Base-by-base conservation (phyloP, 2,113 vertebrate species). In the Dicerorhinus sumatrensis region DNA sequence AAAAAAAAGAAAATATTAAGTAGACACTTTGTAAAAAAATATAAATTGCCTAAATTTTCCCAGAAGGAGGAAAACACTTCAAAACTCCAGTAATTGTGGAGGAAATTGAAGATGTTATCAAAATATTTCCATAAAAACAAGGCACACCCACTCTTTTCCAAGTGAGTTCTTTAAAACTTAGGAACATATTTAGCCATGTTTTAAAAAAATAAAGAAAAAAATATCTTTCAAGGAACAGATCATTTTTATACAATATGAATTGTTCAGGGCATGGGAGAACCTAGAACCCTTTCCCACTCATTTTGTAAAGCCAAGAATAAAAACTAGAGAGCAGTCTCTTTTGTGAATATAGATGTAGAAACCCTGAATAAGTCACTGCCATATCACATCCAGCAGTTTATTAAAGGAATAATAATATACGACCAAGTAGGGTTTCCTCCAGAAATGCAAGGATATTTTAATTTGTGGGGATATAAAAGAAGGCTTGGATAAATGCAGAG, bases 71-170 rank as follows among this genome's bases (percentile, higher is more conserved):
- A 65, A 16, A 81, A 73, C 63, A 70, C 25, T 85, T 96, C 14
- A 72, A 69, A 77, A 56, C 62, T 70, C 25, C 20, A 31, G 0
- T 77, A 82, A 89, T 65, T 84, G 16, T 56, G 6, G 62, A 95
- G 79, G 54, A 93, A 86, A 86, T 46, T 86, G 79, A 31, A 83
- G 76, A 94, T 90, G 39, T 80, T 73, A 60, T 29, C 48, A 93
- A 85, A 89, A 80, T 67, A 91, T 27, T 89, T 97, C 29, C 72
- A 86, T 85, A 69, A 81, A 81, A 92, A 95, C 23, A 79, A 90
- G 20, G 6, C 23, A 73, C 46, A 70, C 51, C 67, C 33, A 76
- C 42, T 76, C 13, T 88, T 89, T 79, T 79, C 84, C 7, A 8
- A 56, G 13, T 89, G 63, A 91, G 31, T 89, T 95, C 25, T 92